Evolutionary conservation across 2,113 vertebrate genomes (phyloP), one percentile per base, ranked within the genome.

Genomic region (Saguinus imperator): DNA sequence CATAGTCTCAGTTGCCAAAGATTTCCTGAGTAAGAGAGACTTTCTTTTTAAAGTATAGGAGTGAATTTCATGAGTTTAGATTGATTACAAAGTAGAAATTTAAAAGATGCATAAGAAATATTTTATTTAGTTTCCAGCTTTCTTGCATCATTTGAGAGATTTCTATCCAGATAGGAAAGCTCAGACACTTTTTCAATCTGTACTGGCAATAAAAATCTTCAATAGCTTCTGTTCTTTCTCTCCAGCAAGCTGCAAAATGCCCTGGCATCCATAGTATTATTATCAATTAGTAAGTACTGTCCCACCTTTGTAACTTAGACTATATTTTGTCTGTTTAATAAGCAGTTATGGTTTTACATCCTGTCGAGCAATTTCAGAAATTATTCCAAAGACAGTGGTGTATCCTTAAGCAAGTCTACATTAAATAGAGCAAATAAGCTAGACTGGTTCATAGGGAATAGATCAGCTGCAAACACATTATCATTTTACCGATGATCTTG

Each of bases 41-140:
- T 50, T 85, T 84, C 25, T 72, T 77, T 73, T 43, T 48, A 43
- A 91, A 21, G 5, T 70, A 91, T 29, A 94, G 40, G 25, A 73
- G 92, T 79, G 79, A 29, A 32, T 84, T 89, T 91, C 48, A 52
- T 40, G 27, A 91, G 21, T 80, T 37, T 57, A 48, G 80, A 17
- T 2, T 73, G 64, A 91, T 82, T 85, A 88, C 68, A 68, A 66
- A 95, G 48, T 35, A 48, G 37, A 97, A 72, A 93, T 58, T 89
- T 68, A 37, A 82, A 89, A 40, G 17, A 50, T 43, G 7, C 13
- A 1, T 58, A 89, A 50, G 61, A 23, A 80, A 35, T 91, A 12
- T 75, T 81, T 77, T 50, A 37, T 93, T 82, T 50, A 77, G 23
- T 87, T 87, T 94, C 87, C 52, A 87, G 9, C 7, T 68, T 80